Conservation (phyloP, 2,888 invertebrate genomes). For the Sericinus montela region DNA sequence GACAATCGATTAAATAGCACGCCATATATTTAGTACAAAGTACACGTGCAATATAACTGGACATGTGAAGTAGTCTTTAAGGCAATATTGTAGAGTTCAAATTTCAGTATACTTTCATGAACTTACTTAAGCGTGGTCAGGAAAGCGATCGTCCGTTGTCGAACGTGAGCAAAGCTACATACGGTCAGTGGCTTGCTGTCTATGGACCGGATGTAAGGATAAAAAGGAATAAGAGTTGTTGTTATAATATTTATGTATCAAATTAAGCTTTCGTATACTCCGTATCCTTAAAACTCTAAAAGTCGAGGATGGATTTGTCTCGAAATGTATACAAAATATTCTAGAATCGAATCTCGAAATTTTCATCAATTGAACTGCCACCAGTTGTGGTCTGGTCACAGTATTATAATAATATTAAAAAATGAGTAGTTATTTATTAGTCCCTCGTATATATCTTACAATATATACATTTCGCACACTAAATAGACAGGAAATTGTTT, state of each 20-base stretch:
- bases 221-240: conserved; percentile 1
- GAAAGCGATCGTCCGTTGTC: conserved; percentile 30
- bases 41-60: conserved; percentile 24
- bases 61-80: conserved; percentile 19
- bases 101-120: conserved; percentile 19
- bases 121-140: conserved; percentile 26
- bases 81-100: conserved; percentile 24
- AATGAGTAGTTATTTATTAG: too few relatives aligned
- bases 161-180: conserved; percentile 19
- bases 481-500: neutral
- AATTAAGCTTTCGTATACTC: too few relatives aligned
- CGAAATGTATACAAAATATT: too few relatives aligned
- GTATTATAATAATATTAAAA: neutral
- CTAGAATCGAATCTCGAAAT: too few relatives aligned
- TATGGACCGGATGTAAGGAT: conserved; percentile 14
- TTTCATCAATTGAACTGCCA: too few relatives aligned
- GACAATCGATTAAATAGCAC: conserved; percentile 65
- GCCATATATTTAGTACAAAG: conserved; percentile 25
- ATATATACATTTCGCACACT: neutral
- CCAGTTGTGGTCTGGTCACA: too few relatives aligned
- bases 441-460: neutral
- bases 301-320: too few relatives aligned
- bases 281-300: too few relatives aligned
- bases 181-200: conserved; percentile 26
- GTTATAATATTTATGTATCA: neutral